phyloP scores from a whole-genome alignment of 2,113 vertebrate genomes.

The Smithornis capensis region DNA sequence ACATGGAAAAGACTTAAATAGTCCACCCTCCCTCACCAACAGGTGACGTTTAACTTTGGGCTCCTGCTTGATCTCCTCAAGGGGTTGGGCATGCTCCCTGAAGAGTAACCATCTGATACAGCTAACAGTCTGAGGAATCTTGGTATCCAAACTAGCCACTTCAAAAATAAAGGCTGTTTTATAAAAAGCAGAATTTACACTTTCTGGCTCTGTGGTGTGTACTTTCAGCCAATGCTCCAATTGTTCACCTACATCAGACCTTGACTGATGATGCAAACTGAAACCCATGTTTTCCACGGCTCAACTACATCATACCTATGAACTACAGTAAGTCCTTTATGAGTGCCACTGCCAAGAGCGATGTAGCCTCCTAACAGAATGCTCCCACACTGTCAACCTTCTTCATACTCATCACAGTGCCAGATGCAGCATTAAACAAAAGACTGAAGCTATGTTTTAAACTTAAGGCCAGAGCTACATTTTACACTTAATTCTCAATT shows the following conservation, averaged over 20 bases:
- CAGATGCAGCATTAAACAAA: background rate
- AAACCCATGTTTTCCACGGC: accelerated
- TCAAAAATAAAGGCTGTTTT: background rate
- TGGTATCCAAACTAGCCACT: background rate
- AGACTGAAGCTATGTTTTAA: background rate
- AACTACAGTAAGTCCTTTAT: background rate
- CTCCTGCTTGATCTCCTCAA: background rate
- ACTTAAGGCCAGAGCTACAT: background rate
- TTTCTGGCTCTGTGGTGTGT: background rate
- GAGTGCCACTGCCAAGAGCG: background rate
- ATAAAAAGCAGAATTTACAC: background rate
- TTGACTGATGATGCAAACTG: accelerated
- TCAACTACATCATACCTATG: background rate
- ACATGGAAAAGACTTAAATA: background rate
- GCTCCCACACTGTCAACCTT: background rate
- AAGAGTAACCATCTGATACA: background rate
- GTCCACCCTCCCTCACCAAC: background rate
- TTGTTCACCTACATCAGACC: background rate
- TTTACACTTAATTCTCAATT: background rate
- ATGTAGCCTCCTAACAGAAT: background rate
- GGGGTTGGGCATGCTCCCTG: background rate
- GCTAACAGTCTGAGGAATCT: background rate
- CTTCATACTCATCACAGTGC: background rate
- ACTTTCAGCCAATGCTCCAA: background rate
- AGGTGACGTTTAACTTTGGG: background rate